Evolutionary conservation across 2,888 invertebrate species (phyloP).

Genomic region (Melanostoma scalare): DNA sequence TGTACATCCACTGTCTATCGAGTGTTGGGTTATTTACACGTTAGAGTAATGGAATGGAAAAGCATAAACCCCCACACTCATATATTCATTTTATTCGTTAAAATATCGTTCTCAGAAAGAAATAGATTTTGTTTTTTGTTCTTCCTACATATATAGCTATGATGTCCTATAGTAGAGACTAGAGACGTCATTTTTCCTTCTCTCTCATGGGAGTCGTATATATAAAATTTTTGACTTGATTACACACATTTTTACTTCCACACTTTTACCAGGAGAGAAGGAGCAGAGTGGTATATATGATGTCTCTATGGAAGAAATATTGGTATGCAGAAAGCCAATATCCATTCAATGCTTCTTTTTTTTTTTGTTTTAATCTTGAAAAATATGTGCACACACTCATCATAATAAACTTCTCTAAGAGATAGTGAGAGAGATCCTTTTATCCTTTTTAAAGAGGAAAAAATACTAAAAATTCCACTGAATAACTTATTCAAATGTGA

Average conservation of each 20-base stretch:
- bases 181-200: conserved; percentile 8
- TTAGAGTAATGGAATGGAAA: conserved; percentile 50
- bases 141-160: conserved; percentile 31
- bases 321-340: conserved; percentile 68
- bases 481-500: conserved; percentile 71
- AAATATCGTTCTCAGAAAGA: conserved; percentile 44
- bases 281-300: not conserved
- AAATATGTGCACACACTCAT: conserved; percentile 63
- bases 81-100: conserved; percentile 64
- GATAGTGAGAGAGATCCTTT: conserved; percentile 64
- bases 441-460: conserved; percentile 27
- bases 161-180: not conserved
- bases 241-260: conserved; percentile 59
- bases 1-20: conserved; percentile 5
- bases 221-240: conserved; percentile 63
- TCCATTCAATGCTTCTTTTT: conserved; percentile 33
- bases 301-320: conserved; percentile 31
- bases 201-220: conserved; percentile 62
- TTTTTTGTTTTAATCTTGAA: conserved; percentile 55
- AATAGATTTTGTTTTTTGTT: conserved; percentile 39
- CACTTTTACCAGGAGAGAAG: conserved; percentile 4
- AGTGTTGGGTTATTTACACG: conserved; percentile 40
- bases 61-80: conserved; percentile 46
- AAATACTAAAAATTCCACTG: conserved; percentile 40
- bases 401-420: conserved; percentile 66